Evolutionary conservation across 2,888 invertebrate species (phyloP).

Genomic region (Odontocolon sp.): DNA sequence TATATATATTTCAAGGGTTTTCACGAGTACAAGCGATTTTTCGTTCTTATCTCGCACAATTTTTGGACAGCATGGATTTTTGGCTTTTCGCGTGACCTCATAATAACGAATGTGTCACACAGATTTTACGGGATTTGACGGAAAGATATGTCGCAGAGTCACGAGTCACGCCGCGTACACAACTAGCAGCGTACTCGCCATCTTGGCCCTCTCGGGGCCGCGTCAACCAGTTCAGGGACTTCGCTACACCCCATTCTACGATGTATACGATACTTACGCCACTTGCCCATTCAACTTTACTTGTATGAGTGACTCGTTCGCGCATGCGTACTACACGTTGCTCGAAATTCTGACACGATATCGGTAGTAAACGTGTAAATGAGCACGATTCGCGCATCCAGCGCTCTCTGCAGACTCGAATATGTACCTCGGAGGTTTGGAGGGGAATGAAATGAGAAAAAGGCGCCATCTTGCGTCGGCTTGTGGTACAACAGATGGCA

Average conservation of each 20-base stretch:
- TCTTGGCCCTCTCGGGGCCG: conserved; percentile 72
- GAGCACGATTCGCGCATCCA: too few relatives aligned
- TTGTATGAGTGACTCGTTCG: not conserved
- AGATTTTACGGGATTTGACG: conserved; percentile 23
- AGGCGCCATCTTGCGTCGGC: too few relatives aligned
- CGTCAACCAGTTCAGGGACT: conserved; percentile 68
- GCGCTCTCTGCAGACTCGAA: too few relatives aligned
- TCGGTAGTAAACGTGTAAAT: too few relatives aligned
- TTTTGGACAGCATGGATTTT: conserved; percentile 9
- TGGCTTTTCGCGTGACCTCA: conserved; percentile 35
- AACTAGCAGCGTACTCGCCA: conserved; percentile 75
- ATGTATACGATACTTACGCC: conserved; percentile 17
- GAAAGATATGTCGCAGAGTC: conserved; percentile 53
- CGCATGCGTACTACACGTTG: conserved; percentile 14
- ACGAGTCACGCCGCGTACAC: conserved; percentile 68
- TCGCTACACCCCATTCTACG: conserved; percentile 56
- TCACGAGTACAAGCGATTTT: conserved; percentile 24
- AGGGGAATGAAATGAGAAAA: too few relatives aligned
- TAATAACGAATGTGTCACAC: conserved; percentile 49
- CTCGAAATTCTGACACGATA: not conserved
- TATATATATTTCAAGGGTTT: not conserved
- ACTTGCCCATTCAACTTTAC: not conserved
- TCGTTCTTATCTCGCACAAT: conserved; percentile 11
- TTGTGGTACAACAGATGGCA: too few relatives aligned
- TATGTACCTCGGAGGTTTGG: too few relatives aligned